phyloP scores from a whole-genome alignment of 2,888 invertebrate species.

The Mesoligia furuncula region DNA sequence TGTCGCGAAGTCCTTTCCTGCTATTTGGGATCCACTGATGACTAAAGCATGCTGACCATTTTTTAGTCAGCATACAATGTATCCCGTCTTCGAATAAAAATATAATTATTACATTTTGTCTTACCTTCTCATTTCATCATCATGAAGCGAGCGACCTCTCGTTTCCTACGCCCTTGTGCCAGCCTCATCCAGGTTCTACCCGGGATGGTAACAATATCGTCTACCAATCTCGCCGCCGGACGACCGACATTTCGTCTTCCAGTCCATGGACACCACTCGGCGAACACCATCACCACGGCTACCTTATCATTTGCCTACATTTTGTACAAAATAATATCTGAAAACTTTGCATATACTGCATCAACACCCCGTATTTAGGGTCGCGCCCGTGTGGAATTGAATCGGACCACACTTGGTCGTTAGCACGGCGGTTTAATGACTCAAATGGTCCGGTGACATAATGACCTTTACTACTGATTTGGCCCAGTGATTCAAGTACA shows the following conservation, averaged over 20 bases:
- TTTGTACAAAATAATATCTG: slow-evolving; percentile 52
- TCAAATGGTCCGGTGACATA: slow-evolving; percentile 65
- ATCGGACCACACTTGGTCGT: slow-evolving; percentile 69
- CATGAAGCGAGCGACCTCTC: too few relatives aligned
- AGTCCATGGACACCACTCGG: not conserved
- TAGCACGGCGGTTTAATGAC: slow-evolving; percentile 70
- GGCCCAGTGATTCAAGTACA: slow-evolving; percentile 32
- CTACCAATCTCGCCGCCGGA: not conserved
- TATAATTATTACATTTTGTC: not conserved
- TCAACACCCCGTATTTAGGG: slow-evolving; percentile 71
- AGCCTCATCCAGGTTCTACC: not conserved
- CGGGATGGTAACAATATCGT: not conserved
- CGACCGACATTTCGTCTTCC: not conserved
- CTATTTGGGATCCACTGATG: not conserved
- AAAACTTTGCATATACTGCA: slow-evolving; percentile 58
- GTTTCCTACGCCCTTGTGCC: too few relatives aligned
- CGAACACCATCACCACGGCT: not conserved
- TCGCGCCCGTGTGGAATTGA: slow-evolving; percentile 67
- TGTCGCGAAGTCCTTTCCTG: not conserved
- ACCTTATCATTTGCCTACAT: not conserved
- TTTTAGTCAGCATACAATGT: not conserved
- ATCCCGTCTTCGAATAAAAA: not conserved
- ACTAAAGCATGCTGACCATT: not conserved
- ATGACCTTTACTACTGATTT: slow-evolving; percentile 64
- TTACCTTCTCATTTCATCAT: not conserved